Conservation (phyloP, 1,140 invertebrate genomes). For the Drosophila tani region DNA sequence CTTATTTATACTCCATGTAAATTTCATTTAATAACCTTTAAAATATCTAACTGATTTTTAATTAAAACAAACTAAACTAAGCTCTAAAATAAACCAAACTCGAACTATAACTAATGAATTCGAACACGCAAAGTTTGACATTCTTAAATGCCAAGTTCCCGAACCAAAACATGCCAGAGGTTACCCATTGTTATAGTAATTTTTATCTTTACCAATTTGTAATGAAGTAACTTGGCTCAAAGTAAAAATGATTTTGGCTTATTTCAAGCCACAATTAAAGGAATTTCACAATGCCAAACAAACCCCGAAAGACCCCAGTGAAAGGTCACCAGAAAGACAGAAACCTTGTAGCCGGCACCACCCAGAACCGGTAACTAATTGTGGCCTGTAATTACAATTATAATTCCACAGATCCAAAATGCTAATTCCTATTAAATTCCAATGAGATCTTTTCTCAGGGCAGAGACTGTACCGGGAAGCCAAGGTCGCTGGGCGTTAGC, state of each 20-base stretch:
- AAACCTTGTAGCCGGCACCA: conserved; percentile 9
- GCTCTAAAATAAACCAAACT: too few species aligned
- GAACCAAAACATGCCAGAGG: background rate
- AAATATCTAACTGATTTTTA: background rate
- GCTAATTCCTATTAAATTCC: conserved; percentile 15
- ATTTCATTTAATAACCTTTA: background rate
- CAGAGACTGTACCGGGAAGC: background rate
- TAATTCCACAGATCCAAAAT: conserved; percentile 7
- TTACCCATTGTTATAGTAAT: background rate
- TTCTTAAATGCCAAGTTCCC: conserved; percentile 18
- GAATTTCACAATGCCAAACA: conserved; percentile 12
- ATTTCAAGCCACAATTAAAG: conserved; percentile 10
- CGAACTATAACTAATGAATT: background rate
- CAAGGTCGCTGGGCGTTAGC: conserved; percentile 58
- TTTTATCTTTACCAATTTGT: background rate
- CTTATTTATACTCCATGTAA: background rate
- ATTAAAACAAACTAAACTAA: background rate
- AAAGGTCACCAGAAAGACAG: conserved; percentile 19
- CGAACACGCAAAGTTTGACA: conserved; percentile 15
- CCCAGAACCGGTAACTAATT: conserved; percentile 39
- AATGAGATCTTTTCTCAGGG: conserved; percentile 11
- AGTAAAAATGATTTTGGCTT: background rate
- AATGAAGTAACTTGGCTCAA: background rate
- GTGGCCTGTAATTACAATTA: conserved; percentile 26
- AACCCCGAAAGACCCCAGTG: background rate